These are phyloP conservation scores for Synanthedon vespiformis DNA, from an alignment of 2,888 invertebrate genomes.

Conservation along the genomic window DNA sequence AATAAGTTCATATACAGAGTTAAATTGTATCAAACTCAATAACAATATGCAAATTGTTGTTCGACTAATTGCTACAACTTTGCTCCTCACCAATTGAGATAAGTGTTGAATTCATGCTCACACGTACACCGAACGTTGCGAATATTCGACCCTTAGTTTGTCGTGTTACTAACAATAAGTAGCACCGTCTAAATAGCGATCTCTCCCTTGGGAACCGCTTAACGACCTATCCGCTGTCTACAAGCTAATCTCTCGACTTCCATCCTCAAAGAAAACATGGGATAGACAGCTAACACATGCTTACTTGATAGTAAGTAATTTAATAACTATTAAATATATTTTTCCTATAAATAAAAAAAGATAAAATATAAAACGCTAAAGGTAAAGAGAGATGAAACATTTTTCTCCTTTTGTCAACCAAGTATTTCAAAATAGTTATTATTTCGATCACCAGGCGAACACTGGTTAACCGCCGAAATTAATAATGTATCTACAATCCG, in stretches of 20 bases:
- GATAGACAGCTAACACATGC: neutral
- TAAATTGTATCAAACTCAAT: neutral
- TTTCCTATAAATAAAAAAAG: too few species aligned
- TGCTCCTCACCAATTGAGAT: conserved; percentile 8
- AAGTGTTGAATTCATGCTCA: conserved; percentile 6
- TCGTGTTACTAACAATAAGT: neutral
- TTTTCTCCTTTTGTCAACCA: too few species aligned
- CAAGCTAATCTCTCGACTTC: neutral
- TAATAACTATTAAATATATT: too few species aligned
- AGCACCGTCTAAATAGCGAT: conserved; percentile 1
- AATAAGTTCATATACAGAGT: neutral
- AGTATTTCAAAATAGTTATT: too few species aligned
- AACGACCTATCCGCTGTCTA: conserved; percentile 4
- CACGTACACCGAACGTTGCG: neutral
- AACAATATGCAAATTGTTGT: neutral
- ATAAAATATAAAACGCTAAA: too few species aligned
- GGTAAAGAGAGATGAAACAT: too few species aligned
- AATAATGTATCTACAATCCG: too few species aligned
- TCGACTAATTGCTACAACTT: neutral
- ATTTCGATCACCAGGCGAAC: too few species aligned
- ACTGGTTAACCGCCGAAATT: too few species aligned
- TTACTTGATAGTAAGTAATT: too few species aligned
- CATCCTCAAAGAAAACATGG: neutral
- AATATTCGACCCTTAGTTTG: neutral
- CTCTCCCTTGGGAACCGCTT: conserved; percentile 7